phyloP scores from a whole-genome alignment of 2,888 invertebrate genomes.

The Hemistola chrysoprasaria region DNA sequence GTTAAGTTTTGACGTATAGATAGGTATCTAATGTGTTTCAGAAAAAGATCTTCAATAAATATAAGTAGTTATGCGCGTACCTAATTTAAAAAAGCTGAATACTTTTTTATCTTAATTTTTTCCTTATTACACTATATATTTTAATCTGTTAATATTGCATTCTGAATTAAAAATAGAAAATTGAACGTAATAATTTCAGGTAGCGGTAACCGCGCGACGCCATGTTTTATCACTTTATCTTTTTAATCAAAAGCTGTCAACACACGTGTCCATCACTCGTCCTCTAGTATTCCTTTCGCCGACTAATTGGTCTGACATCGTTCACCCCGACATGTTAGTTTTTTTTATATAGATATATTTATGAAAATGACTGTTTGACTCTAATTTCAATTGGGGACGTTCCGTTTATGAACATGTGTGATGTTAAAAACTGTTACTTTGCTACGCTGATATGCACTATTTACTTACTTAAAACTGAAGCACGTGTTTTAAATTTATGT shows the following conservation, averaged over 20 bases:
- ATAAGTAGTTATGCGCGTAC: conserved; percentile 14
- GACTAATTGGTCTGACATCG: conserved; percentile 78
- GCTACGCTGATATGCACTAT: too few species aligned
- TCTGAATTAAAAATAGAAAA: too few species aligned
- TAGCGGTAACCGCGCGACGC: too few species aligned
- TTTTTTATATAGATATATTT: conserved; percentile 55
- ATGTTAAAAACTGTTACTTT: neutral
- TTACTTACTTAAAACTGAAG: too few species aligned
- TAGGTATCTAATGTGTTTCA: neutral
- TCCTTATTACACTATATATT: too few species aligned
- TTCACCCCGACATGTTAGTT: conserved; percentile 50
- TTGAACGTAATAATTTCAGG: too few species aligned
- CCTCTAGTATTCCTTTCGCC: conserved; percentile 62
- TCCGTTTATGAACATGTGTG: conserved; percentile 6
- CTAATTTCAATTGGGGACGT: conserved; percentile 12
- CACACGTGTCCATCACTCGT: conserved; percentile 64
- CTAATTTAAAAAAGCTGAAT: too few species aligned
- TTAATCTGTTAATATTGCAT: too few species aligned
- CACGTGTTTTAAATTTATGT: too few species aligned
- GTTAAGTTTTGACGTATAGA: conserved; percentile 1
- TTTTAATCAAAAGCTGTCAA: conserved; percentile 59
- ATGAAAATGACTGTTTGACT: conserved; percentile 21
- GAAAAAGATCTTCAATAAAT: too few species aligned
- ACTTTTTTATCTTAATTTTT: too few species aligned
- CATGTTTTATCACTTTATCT: conserved; percentile 45